Base-by-base conservation (phyloP, 2,888 invertebrate genomes). In the Mactromeris polynyma region DNA sequence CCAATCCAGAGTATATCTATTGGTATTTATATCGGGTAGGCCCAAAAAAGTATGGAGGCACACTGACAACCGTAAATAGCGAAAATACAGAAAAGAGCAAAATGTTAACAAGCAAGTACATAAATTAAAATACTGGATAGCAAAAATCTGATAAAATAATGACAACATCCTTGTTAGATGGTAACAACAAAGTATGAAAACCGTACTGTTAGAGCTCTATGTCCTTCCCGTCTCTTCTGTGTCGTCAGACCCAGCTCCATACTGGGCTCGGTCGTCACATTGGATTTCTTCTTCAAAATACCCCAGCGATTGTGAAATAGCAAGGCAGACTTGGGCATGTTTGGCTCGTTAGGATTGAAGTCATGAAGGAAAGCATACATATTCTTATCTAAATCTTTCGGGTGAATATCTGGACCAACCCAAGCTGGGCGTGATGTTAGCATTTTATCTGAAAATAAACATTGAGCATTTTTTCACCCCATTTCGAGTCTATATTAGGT, bases 231-330 rank as follows among this genome's bases (percentile, higher is more conserved):
- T 54, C 95, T 89, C 17, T 88, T 83, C 40, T 91, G 86, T 3
- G 94, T 93, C 21, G 92, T 92, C 26, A 95, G 88, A 31, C 96
- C 96, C 33, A 94, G 93, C 85, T 94, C 95, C 91, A 93, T 93
- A 79, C 93, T 91, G 69, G 94, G 90, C 11, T 94, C 93, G 58
- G 93, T 93, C 11, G 93, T 89, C 9, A 94, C 73, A 26, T 88
- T 93, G 21, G 90, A 85, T 31, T 90, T 89, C 84, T 89, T 91
- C 85, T 94, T 94, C 40, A 93, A 89, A 11, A 94, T 94, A 9
- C 96, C 96, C 94, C 95, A 96, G 83, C 95, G 94, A 91, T 96
- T 95, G 91, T 96, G 95, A 88, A 95, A 93, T 31, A 95, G 91
- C 11, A 95, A 89, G 14, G 94, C 91, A 19, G 95, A 94, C 80